Percentiles rank a stretch among this genome's conserved stretches.
Evolutionary conservation across 1,140 invertebrate genomes (phyloP).

Genomic region (Hetaerina americana): DNA sequence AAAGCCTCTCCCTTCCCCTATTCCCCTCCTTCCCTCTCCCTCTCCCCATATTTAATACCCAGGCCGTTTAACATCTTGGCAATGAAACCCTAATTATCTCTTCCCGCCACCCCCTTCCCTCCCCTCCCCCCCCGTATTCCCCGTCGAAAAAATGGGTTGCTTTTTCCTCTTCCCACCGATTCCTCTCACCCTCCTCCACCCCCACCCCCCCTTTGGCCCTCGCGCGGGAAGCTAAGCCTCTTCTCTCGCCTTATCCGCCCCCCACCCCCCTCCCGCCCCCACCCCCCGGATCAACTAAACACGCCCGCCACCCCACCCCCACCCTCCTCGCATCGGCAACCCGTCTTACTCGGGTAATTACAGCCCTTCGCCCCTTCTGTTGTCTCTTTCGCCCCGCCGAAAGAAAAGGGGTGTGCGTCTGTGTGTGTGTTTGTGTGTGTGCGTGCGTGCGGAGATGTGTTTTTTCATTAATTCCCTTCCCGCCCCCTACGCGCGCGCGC

Average conservation of each 20-base stretch:
- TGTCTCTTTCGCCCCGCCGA: not conserved
- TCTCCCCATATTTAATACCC: not conserved
- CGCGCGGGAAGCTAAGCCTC: not conserved
- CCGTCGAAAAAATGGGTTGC: not conserved
- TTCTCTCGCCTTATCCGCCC: not conserved
- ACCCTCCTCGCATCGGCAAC: not conserved
- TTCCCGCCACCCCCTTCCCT: not conserved
- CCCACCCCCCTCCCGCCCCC: not conserved
- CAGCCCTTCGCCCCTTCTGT: not conserved
- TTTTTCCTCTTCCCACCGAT: not conserved
- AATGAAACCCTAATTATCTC: not conserved
- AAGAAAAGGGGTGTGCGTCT: no score
- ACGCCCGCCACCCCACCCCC: no score
- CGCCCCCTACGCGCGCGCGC: no score
- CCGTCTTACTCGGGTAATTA: not conserved
- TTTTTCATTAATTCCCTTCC: no score
- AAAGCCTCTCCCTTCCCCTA: not conserved
- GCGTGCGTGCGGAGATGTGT: no score
- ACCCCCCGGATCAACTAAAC: not conserved
- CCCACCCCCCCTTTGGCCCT: not conserved
- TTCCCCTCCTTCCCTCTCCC: not conserved
- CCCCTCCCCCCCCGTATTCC: not conserved
- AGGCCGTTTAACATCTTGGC: not conserved
- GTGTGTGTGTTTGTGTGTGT: no score
- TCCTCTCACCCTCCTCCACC: not conserved